Evolutionary conservation across 2,888 invertebrate species (phyloP).

Genomic region (Agonum fuliginosum): DNA sequence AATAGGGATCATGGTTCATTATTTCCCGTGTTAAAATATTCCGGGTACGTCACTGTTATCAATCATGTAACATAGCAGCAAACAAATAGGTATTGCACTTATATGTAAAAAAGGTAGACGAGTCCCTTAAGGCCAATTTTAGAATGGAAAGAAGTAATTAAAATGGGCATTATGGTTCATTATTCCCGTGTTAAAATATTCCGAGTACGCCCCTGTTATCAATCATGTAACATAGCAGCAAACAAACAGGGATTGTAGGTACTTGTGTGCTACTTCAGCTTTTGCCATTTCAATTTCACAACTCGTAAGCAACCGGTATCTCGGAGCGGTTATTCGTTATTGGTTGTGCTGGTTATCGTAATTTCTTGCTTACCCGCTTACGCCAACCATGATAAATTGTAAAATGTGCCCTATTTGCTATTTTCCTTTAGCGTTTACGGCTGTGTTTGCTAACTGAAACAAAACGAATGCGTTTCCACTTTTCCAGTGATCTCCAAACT

Average conservation of each 20-base stretch:
- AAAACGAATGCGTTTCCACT: neutral
- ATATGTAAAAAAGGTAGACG: too few relatives aligned
- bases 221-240: neutral
- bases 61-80: neutral
- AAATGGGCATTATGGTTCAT: too few relatives aligned
- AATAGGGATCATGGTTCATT: too few relatives aligned
- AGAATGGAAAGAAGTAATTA: too few relatives aligned
- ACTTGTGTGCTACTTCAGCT: neutral
- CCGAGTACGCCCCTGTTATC: neutral
- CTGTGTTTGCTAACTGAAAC: constrained; percentile 10
- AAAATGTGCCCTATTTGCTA: neutral
- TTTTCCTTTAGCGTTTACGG: neutral
- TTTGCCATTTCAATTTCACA: constrained; percentile 16
- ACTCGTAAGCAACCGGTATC: neutral
- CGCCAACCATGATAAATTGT: constrained; percentile 5
- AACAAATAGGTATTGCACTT: too few relatives aligned
- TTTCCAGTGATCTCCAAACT: constrained; percentile 10
- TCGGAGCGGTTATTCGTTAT: neutral
- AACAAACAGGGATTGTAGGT: neutral
- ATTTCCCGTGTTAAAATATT: neutral
- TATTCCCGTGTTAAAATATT: neutral
- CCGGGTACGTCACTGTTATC: neutral
- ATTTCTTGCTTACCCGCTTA: neutral
- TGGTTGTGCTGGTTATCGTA: neutral
- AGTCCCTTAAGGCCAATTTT: too few relatives aligned